Base-by-base conservation (phyloP, 1,140 invertebrate species). In the Lordiphosa stackelbergi region DNA sequence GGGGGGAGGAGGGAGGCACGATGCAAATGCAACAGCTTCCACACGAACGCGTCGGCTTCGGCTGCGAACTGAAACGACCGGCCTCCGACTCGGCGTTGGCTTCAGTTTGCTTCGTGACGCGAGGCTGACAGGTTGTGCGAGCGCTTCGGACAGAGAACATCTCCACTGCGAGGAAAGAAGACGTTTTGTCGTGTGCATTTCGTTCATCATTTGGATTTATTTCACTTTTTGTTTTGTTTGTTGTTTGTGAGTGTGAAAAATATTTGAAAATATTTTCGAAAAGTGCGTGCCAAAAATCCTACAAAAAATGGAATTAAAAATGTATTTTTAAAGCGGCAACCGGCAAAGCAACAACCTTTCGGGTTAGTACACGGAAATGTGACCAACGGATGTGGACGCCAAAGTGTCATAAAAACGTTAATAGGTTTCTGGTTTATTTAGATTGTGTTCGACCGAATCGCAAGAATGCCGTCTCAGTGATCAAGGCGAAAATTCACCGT, bases 361-460 rank as follows among this genome's bases (percentile, higher is more conserved):
- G 28, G 24, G 24, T 28, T 28, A 28, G 24, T 28, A 28, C 24
- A 28, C 24, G 24, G 28, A 31, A 31, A 31, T 31, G 28, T 31
- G 28, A 31, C 28, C 28, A 31, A 8, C 28, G 28, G 28, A 31
- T 31, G 28, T 31, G 28, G 28, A 31, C 7, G 28, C 28, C 7
- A 7, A 31, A 31, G 28, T 31, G 28, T 31, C 28, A 31, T 31
- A 31, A 12, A 31, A 31, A 2, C 28, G 28, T 61, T 61, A 73
- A 73, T 69, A 48, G 70, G 45, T 73, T 65, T 59, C 46, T 73
- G 28, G 6, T 66, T 71, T 43, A 51, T 69, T 64, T 47, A 51
- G 61, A n/a, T 36, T 64, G 56, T 13, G 36, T 53, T 48, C 42
- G 60, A 64, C 37, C 52, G 61, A 64, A 63, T 54, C 41, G 60